phyloP scores from a whole-genome alignment of 2,797 vertebrate species.

The Emys orbicularis region DNA sequence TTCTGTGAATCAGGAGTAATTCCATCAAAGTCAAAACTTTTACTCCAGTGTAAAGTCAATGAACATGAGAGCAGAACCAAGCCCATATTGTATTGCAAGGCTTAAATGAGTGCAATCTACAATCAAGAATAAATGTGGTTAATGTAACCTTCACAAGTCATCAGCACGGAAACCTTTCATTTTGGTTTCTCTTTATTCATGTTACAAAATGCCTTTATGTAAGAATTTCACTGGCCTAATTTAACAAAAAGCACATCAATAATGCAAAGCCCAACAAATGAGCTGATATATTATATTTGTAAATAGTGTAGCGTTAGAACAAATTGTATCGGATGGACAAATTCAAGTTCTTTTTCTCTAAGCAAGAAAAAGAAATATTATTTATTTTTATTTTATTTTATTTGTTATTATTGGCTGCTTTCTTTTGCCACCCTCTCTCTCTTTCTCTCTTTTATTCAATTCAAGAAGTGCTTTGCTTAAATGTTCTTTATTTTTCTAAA shows the following conservation, averaged over 20 bases:
- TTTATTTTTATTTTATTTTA: background rate
- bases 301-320: background rate
- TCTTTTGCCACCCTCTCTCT: background rate
- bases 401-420: background rate
- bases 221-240: slow-evolving; percentile 34
- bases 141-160: slow-evolving; percentile 44
- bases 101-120: background rate
- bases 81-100: background rate
- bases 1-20: background rate
- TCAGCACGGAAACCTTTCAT: slow-evolving; percentile 32
- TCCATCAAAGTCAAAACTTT: background rate
- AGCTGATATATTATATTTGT: background rate
- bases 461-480: background rate
- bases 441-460: background rate
- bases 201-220: slow-evolving; percentile 41
- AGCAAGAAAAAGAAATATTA: background rate
- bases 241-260: slow-evolving; percentile 49
- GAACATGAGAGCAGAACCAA: slow-evolving; percentile 18
- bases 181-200: slow-evolving; percentile 17
- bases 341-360: background rate
- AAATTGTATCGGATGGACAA: background rate
- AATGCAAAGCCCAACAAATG: slow-evolving; percentile 14
- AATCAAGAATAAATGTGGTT: slow-evolving; percentile 36
- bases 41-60: background rate
- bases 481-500: background rate